Conservation (phyloP, 2,113 vertebrate species). For the Saccopteryx bilineata region DNA sequence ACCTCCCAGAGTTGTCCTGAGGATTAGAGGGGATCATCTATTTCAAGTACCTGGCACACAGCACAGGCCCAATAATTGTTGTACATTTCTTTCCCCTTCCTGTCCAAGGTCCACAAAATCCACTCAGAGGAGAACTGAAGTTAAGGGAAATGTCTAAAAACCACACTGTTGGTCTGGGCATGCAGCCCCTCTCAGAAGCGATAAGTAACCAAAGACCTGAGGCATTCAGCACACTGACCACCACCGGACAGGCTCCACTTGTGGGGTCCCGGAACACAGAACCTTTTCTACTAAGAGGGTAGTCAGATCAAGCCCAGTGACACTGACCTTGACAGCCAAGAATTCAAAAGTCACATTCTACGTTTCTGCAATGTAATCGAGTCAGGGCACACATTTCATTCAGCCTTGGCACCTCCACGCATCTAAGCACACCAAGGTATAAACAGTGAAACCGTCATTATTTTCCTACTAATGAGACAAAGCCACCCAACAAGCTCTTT, state of each 20-base stretch:
- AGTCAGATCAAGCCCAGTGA: not conserved
- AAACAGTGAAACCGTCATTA: not conserved
- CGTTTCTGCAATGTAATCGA: not conserved
- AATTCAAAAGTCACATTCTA: not conserved
- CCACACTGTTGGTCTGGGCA: not conserved
- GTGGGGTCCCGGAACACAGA: not conserved
- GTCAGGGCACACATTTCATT: not conserved
- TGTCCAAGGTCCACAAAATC: not conserved
- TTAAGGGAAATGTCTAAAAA: constrained; percentile 45
- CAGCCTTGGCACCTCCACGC: not conserved
- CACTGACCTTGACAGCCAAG: not conserved
- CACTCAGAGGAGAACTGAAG: not conserved
- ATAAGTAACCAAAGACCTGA: constrained; percentile 5
- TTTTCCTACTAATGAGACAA: not conserved
- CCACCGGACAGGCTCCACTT: not conserved
- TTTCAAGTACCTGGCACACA: not conserved
- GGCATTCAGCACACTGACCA: not conserved
- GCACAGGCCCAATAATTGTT: not conserved
- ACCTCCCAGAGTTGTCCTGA: not conserved
- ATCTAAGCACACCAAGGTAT: not conserved
- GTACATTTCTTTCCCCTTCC: constrained; percentile 26
- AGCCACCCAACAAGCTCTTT: not conserved
- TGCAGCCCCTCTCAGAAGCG: constrained; percentile 34
- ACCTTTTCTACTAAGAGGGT: not conserved
- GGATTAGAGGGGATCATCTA: not conserved